phyloP scores from a whole-genome alignment of 2,113 vertebrate genomes.

The Nothoprocta pentlandii region DNA sequence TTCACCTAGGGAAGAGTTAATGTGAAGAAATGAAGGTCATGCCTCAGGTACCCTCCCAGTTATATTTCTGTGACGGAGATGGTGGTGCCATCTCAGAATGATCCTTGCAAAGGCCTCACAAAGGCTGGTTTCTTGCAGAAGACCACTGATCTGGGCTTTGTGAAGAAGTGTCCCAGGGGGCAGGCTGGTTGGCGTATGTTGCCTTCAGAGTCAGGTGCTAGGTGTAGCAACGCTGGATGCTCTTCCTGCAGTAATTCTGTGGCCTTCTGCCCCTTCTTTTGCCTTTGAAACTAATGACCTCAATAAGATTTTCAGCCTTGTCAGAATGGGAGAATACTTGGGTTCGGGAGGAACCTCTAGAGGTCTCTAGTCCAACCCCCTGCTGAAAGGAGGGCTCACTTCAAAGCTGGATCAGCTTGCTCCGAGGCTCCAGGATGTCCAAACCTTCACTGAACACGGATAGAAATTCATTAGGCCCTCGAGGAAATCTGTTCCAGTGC shows the following conservation, averaged over 20 bases:
- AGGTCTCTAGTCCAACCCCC: background rate
- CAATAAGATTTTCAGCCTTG: background rate
- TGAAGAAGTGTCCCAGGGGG: background rate
- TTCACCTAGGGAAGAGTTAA: background rate
- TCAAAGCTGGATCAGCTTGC: background rate
- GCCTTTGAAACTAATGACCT: background rate
- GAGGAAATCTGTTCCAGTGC: background rate
- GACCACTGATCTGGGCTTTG: too few species aligned
- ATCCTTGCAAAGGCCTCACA: background rate
- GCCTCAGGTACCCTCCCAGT: background rate
- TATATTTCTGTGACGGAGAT: background rate
- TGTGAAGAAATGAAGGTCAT: too few species aligned
- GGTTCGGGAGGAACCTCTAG: background rate
- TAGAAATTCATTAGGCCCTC: background rate
- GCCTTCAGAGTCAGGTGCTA: background rate
- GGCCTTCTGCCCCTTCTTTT: background rate
- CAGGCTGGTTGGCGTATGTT: background rate
- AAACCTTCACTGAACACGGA: background rate
- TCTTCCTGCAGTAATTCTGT: background rate
- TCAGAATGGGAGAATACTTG: accelerated
- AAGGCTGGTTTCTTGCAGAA: too few species aligned
- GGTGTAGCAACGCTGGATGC: background rate
- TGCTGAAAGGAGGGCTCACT: background rate
- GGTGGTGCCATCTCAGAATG: background rate
- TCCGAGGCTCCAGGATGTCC: background rate